Base-by-base conservation (phyloP, 2,888 invertebrate genomes). In the Mythimna pallens region DNA sequence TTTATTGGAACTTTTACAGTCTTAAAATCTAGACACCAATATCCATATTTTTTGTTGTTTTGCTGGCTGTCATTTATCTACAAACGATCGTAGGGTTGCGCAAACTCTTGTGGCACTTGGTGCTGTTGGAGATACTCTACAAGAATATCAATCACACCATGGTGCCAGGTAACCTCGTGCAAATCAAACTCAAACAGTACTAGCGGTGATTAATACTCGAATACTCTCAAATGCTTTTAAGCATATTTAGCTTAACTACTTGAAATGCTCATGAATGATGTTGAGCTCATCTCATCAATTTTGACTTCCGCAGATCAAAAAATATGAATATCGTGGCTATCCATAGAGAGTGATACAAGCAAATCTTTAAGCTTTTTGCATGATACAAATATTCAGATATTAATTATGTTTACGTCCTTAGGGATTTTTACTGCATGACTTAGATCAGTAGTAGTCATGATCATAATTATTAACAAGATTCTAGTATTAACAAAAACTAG, bases 11-110 rank as follows among this genome's bases (percentile, higher is more conserved):
- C 81, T 65, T 63, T 81, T 40, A 70, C 64, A 77, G 75, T 82
- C 85, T 88, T 89, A 88, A 75, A 68, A 83, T 85, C 83, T 89
- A 89, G 81, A 86, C 88, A 93, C 90, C 92, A 95, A 95, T 95
- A 96, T 96, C 95, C 96, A 96, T 96, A 96, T 95, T 96, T 96
- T 95, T 95, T 93, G 93, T 87, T 88, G 87, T 88, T 89, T 90
- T 88, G 89, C 90, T 92, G 96, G 96, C 89, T 96, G 96, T 95
- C 96, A 96, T 96, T 96, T 96, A 96, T 93, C 85, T 86, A 78
- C 63, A 69, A 74, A 79, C 58, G 71, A 88, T 87, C 76, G 78
- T 78, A 82, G 82, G 87, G 82, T 88, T 88, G 87, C 86, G 84
- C 73, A 89, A 86, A 89, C 87, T 87, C 82, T 72, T 70, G 89